Evolutionary conservation across 2,113 vertebrate species (phyloP).

Genomic region (Tupaia chinensis): DNA sequence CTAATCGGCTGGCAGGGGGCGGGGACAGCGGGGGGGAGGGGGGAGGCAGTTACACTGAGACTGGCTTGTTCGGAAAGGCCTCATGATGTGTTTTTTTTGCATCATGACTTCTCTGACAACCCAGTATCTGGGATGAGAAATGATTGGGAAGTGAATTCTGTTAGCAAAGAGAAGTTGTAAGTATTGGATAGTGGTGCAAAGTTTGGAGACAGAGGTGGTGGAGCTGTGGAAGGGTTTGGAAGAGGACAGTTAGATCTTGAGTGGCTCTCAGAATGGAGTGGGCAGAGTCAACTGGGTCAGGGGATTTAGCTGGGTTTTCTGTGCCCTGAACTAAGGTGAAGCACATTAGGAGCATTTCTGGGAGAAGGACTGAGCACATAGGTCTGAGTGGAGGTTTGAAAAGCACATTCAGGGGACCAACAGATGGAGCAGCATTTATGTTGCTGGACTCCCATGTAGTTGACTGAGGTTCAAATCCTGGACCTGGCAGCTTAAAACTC

Average conservation of each 20-base stretch:
- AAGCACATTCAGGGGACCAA: neutral
- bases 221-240: neutral
- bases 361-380: neutral
- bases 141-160: neutral
- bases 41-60: neutral
- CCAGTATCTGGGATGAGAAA: neutral
- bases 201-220: neutral
- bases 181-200: neutral
- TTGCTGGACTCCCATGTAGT: too few species aligned
- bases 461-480: too few species aligned
- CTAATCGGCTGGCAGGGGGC: too few species aligned
- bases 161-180: neutral
- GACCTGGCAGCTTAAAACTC: too few species aligned
- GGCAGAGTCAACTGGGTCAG: neutral
- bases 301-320: neutral
- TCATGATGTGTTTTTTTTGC: too few species aligned
- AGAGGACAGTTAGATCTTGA: neutral
- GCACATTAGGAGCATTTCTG: neutral
- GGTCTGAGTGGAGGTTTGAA: neutral
- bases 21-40: neutral
- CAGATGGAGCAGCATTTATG: too few species aligned
- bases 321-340: neutral
- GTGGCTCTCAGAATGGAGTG: neutral
- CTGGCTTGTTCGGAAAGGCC: too few species aligned
- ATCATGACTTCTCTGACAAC: too few species aligned